Base-by-base conservation (phyloP, 2,113 vertebrate genomes). In the Martes martes region DNA sequence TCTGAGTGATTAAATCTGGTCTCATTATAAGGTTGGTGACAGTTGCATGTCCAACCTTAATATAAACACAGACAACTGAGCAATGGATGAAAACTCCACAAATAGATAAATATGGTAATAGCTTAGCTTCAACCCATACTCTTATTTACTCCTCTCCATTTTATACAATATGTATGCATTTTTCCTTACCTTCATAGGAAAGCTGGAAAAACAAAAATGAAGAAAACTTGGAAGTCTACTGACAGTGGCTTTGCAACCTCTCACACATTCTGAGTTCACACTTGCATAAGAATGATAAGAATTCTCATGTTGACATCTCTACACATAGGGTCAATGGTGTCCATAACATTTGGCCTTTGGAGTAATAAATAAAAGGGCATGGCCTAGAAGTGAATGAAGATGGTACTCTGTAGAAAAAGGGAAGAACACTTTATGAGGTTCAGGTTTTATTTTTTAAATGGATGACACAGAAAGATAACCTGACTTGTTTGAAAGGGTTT, bases 381-480 rank as follows among this genome's bases (percentile, higher is more conserved):
- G 10, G 86, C 2, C 67, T 63, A 67, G 83, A 55, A 59, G 47
- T 28, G 5, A 28, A 50, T 36, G 26, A 50, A 86, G 52, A 78
- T 28, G 10, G 14, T 21, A 23, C 16, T 31, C 73, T 36, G 6
- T 39, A 61, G n/a, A 42, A 57, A 83, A 91, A 36, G 3, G 61
- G 31, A 65, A 74, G 28, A 33, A 4, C 4, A 1, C 31, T 87
- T 79, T 47, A 50, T 11, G 55, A 95, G 47, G 57, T 91, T 90
- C 50, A 87, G 61, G 45, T 90, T 90, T 89, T 93, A 16, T 28
- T 79, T 87, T 90, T 50, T 71, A 82, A 96, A 57, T 42, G 73
- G 82, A 87, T 36, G 42, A 89, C 92, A n/a, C 91, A 90, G 96
- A 97, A 97, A 98, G 97, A 92, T 98, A 96, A 91, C 97, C 96